These are phyloP conservation scores for Meteorus cinctellus DNA, from an alignment of 2,888 invertebrate species.

Conservation along the genomic window DNA sequence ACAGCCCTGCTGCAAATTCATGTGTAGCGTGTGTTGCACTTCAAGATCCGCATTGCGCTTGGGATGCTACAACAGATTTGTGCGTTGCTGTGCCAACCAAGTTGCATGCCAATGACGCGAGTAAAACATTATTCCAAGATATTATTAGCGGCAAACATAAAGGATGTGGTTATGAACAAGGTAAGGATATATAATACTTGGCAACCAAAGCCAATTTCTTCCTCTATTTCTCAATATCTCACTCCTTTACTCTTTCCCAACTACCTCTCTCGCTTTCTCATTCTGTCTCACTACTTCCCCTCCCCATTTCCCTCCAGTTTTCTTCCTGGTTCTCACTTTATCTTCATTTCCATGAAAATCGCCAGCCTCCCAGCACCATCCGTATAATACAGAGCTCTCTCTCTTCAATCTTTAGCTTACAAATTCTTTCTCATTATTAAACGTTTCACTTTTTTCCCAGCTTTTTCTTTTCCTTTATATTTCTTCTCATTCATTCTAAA, in stretches of 20 bases:
- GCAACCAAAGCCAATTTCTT: conserved; percentile 51
- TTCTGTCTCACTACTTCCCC: background rate
- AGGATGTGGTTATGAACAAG: conserved; percentile 74
- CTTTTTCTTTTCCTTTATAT: conserved; percentile 29
- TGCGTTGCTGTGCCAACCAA: conserved; percentile 77
- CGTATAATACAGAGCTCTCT: conserved; percentile 50
- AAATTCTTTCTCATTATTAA: conserved; percentile 32
- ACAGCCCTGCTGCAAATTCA: conserved; percentile 67
- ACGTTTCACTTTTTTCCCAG: conserved; percentile 23
- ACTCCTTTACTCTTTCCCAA: conserved; percentile 15
- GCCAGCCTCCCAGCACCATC: conserved; percentile 57
- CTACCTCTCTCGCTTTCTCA: background rate
- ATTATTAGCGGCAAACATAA: conserved; percentile 81
- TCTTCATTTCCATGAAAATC: conserved; percentile 48
- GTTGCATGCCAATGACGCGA: conserved; percentile 77
- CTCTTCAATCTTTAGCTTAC: conserved; percentile 36
- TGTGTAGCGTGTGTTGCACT: conserved; percentile 90
- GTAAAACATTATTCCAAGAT: conserved; percentile 81
- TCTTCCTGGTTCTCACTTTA: background rate
- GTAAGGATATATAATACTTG: conserved; percentile 53
- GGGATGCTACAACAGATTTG: conserved; percentile 82
- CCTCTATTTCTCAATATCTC: background rate
- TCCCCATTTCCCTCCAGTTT: background rate
- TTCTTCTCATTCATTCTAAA: background rate
- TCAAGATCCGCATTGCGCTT: conserved; percentile 98